Percentiles rank a stretch among this genome's conserved stretches.
These are phyloP conservation scores for Mimas tiliae DNA, from an alignment of 2,888 invertebrate species.

Conservation along the genomic window DNA sequence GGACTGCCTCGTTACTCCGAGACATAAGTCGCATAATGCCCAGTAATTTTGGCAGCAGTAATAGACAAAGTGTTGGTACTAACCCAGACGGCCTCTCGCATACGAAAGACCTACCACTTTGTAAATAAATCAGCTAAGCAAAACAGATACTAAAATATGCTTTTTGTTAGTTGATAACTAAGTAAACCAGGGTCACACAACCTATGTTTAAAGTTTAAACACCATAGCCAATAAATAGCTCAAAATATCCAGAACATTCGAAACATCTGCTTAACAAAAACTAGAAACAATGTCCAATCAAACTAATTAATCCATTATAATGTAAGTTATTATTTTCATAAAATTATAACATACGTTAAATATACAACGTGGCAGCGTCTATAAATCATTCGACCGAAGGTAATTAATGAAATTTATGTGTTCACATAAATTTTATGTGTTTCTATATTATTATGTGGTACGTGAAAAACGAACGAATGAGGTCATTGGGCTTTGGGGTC, in stretches of 20 bases:
- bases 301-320: slow-evolving; percentile 23
- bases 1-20: too few species aligned
- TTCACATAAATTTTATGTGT: slow-evolving; percentile 68
- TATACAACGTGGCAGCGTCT: slow-evolving; percentile 60
- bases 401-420: slow-evolving; percentile 81
- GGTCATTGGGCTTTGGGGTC: slow-evolving; percentile 55
- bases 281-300: slow-evolving; percentile 22
- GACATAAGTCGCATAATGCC: too few species aligned
- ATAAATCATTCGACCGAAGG: slow-evolving; percentile 70
- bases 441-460: slow-evolving; percentile 63
- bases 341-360: slow-evolving; percentile 58
- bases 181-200: background rate
- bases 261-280: slow-evolving; percentile 4
- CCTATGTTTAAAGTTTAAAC: background rate
- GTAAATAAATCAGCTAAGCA: too few species aligned
- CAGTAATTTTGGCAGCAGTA: too few species aligned
- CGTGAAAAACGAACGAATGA: slow-evolving; percentile 55
- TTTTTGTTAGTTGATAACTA: background rate
- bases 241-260: background rate
- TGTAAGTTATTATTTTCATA: slow-evolving; percentile 25
- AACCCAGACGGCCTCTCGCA: too few species aligned
- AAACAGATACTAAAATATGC: too few species aligned
- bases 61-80: too few species aligned
- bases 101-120: too few species aligned
- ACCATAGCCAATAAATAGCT: background rate